These are phyloP conservation scores for Crossoptilon crossoptilon DNA, from an alignment of 2,797 vertebrate species.

Conservation along the genomic window DNA sequence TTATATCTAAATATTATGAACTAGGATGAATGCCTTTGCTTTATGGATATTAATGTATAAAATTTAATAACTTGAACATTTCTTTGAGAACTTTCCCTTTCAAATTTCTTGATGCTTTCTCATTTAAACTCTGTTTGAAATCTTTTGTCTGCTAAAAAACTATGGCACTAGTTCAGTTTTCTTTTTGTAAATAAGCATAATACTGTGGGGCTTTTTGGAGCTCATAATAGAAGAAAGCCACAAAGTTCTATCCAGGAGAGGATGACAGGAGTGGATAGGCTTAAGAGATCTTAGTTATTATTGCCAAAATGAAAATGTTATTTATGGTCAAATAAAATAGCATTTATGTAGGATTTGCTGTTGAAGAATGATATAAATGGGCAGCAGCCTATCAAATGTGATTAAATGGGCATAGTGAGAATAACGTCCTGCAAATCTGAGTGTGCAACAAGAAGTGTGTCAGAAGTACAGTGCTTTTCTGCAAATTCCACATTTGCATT, in stretches of 20 bases:
- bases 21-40: background rate
- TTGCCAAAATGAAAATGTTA: background rate
- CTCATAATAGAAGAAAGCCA: background rate
- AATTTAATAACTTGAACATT: background rate
- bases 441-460: background rate
- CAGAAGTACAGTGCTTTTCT: background rate
- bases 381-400: background rate
- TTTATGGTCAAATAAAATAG: background rate
- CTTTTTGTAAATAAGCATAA: background rate
- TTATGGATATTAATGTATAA: background rate
- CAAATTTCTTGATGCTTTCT: background rate
- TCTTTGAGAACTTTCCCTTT: background rate
- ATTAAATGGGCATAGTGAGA: background rate
- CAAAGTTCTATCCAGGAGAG: background rate
- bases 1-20: background rate
- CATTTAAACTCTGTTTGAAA: background rate
- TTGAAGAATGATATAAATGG: background rate
- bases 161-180: background rate
- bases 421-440: background rate
- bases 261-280: background rate
- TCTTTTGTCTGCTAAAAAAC: background rate
- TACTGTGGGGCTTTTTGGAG: background rate
- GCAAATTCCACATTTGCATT: fast-evolving
- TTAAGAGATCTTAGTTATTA: background rate
- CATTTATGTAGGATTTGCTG: background rate